phyloP scores from a whole-genome alignment of 2,797 vertebrate species.

The Pseudomugil gertrudae region DNA sequence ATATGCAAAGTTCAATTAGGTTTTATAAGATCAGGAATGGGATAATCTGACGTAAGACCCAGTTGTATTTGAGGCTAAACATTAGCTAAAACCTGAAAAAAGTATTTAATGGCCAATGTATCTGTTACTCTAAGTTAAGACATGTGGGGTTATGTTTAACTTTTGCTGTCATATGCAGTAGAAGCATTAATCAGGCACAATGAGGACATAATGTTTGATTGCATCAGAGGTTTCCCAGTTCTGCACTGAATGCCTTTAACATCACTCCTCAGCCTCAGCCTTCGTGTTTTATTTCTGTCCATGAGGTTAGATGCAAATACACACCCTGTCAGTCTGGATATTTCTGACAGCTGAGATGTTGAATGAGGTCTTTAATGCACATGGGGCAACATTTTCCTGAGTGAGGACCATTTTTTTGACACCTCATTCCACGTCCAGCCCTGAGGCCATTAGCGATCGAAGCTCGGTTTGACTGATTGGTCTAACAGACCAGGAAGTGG shows the following conservation, averaged over 20 bases:
- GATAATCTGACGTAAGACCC: background rate
- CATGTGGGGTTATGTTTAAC: background rate
- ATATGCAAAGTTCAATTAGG: background rate
- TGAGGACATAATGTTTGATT: background rate
- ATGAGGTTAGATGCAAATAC: slow-evolving; percentile 10
- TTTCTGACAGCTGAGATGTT: slow-evolving; percentile 46
- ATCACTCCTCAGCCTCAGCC: no score
- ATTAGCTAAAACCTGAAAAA: background rate
- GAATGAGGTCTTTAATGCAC: slow-evolving; percentile 40
- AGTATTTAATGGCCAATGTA: background rate
- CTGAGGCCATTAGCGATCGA: slow-evolving; percentile 49
- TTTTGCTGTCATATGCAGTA: background rate
- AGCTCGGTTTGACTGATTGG: slow-evolving; percentile 58
- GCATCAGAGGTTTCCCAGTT: background rate
- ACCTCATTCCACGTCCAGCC: slow-evolving; percentile 56
- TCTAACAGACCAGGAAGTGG: slow-evolving; percentile 75
- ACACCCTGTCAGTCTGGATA: slow-evolving; percentile 29
- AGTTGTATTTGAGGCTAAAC: background rate
- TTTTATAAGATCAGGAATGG: background rate
- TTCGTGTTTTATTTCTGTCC: background rate
- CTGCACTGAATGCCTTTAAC: background rate
- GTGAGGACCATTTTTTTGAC: slow-evolving; percentile 58
- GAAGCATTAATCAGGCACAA: background rate
- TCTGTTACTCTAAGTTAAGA: background rate
- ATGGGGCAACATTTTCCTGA: slow-evolving; percentile 37